Conservation (phyloP, 2,113 vertebrate species). For the Orthonyx spaldingii region DNA sequence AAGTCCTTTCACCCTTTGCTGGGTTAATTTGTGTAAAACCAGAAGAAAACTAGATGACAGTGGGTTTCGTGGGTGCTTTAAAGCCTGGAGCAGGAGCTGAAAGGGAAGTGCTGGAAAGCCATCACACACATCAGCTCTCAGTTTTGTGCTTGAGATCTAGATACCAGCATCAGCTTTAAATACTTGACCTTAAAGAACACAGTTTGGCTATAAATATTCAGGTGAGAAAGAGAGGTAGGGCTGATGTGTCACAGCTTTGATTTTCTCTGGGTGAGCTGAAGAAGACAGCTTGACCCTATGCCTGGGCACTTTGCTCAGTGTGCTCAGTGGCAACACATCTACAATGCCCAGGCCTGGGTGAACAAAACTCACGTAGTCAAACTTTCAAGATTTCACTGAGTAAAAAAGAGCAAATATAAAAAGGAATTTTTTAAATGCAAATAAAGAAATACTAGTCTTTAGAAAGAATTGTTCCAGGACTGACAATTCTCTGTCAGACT, state of each 20-base stretch:
- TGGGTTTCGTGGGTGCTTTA: background rate
- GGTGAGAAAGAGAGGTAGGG: background rate
- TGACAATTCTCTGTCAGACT: background rate
- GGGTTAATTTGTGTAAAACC: background rate
- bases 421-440: background rate
- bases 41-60: background rate
- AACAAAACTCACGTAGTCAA: background rate
- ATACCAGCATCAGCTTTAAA: background rate
- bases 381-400: background rate
- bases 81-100: background rate
- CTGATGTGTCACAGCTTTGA: background rate
- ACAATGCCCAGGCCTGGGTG: accelerated
- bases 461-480: background rate
- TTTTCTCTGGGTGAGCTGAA: background rate
- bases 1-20: background rate
- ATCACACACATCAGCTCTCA: background rate
- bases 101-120: background rate
- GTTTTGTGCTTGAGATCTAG: background rate
- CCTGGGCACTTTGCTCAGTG: background rate
- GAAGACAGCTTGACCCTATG: background rate
- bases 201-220: background rate
- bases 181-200: background rate
- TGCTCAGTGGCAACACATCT: background rate
- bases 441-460: background rate
- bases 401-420: background rate